A percentile compares a stretch with the other conserved stretches of the same genome.
Evolutionary conservation across 2,888 invertebrate genomes (phyloP).

Genomic region (Mycogona germanica): DNA sequence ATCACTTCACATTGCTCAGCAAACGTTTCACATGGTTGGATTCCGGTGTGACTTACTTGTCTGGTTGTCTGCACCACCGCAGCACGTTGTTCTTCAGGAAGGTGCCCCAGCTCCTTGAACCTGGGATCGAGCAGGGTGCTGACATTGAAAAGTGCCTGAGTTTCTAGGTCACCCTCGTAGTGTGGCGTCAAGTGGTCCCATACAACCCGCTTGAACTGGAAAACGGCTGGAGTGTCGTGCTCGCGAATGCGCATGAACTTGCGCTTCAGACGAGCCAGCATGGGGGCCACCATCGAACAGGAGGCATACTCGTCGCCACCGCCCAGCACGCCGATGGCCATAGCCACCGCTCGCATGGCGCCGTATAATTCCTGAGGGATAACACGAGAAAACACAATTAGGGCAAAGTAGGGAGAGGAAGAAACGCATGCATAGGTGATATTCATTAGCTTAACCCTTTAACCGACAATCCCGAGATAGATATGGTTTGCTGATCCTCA

Average conservation of each 20-base stretch:
- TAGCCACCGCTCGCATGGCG: background rate
- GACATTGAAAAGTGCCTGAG: background rate
- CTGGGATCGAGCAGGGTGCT: constrained; percentile 2
- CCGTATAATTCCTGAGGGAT: background rate
- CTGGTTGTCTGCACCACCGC: background rate
- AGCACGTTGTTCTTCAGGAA: background rate
- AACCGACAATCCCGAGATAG: too few species aligned
- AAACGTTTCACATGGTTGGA: background rate
- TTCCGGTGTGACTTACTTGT: background rate
- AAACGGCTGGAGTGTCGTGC: constrained; percentile 8
- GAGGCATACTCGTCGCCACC: constrained; percentile 12
- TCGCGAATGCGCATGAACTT: constrained; percentile 7
- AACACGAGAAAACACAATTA: too few species aligned
- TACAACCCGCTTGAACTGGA: constrained; percentile 7
- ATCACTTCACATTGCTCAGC: background rate
- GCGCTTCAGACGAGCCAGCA: constrained; percentile 4
- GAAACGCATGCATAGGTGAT: too few species aligned
- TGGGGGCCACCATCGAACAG: constrained; percentile 3
- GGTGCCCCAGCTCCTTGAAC: constrained; percentile 3
- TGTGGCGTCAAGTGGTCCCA: constrained; percentile 8
- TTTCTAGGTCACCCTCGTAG: background rate
- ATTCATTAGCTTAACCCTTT: too few species aligned
- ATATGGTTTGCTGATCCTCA: too few species aligned
- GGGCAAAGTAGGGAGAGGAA: too few species aligned
- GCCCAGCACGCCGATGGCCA: constrained; percentile 1